phyloP scores from a whole-genome alignment of 2,888 invertebrate species.

The Lasius fuliginosus region DNA sequence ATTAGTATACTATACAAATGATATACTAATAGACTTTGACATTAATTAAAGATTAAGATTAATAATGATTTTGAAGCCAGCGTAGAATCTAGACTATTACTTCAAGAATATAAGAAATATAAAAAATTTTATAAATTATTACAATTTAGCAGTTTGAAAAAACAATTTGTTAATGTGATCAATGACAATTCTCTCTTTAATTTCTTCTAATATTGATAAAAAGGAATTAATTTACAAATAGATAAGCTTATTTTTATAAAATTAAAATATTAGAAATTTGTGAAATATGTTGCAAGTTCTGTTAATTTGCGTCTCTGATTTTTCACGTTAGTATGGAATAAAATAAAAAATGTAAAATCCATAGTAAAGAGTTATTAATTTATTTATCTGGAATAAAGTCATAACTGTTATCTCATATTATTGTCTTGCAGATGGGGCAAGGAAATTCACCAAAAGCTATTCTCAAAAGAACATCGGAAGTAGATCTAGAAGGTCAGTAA shows the following conservation, averaged over 20 bases:
- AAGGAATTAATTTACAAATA: not conserved
- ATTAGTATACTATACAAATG: not conserved
- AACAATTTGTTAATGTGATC: no score
- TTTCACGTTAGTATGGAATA: not conserved
- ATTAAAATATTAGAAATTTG: not conserved
- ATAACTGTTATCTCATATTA: not conserved
- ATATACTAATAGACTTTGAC: not conserved
- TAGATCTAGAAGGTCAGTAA: slow-evolving; percentile 81
- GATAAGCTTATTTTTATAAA: not conserved
- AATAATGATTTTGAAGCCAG: not conserved
- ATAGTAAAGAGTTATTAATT: not conserved
- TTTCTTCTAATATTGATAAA: not conserved
- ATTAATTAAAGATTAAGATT: not conserved
- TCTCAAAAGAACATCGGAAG: slow-evolving; percentile 79
- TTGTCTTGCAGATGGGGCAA: slow-evolving; percentile 77
- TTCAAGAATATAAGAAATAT: not conserved
- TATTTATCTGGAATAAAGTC: not conserved
- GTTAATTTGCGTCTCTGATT: not conserved
- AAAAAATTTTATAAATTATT: not conserved
- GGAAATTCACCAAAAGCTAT: slow-evolving; percentile 69
- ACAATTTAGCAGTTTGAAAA: not conserved
- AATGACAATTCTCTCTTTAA: no score
- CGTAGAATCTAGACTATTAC: not conserved
- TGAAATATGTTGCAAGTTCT: not conserved
- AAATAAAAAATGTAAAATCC: not conserved